Evolutionary conservation across 2,888 invertebrate species (phyloP), one percentile per base, ranked within the genome.

Genomic region (Lepas anatifera): DNA sequence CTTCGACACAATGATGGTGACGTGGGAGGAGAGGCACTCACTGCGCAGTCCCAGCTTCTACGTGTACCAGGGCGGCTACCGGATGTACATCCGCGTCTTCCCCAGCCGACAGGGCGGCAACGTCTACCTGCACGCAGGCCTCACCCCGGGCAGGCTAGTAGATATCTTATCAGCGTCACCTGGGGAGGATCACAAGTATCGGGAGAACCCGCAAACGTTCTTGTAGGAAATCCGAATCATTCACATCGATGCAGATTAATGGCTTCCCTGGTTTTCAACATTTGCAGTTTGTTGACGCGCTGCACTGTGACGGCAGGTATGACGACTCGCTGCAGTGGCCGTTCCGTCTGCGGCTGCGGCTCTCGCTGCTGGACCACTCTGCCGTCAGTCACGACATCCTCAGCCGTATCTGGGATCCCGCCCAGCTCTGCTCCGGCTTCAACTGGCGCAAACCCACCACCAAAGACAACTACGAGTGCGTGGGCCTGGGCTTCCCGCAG

Each of bases 401-500:
- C 58, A 80, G 80, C 46, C 74, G 78, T 22, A 74, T 80, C 63
- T 80, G 81, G 81, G 78, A 81, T 74, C 81, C 81, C 10, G 75
- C 76, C 35, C 78, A 77, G 37, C 76, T 81, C 32, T 81, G 81
- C 73, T 78, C 79, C 16, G 77, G 77, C 39, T 76, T 77, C 73
- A 79, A 80, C 73, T 81, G 81, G 81, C 76, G 77, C 68, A 78
- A 79, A 69, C 81, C 81, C 25, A 75, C 75, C 67, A 73, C 75
- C 43, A 75, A 76, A 16, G 81, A 81, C 71, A 81, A 81, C 76
- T 78, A 77, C 64, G 80, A 79, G 72, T 80, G 80, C 68, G 79
- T 79, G 50, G 83, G 83, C 0, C 81, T 84, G 43, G 80, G 82
- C 35, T 81, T 84, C 74, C 81, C 84, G 2, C 81, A 82, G 71